A percentile compares a stretch with the other conserved stretches of the same genome.
phyloP scores from a whole-genome alignment of 2,113 vertebrate species.

The Crotalus tigris region DNA sequence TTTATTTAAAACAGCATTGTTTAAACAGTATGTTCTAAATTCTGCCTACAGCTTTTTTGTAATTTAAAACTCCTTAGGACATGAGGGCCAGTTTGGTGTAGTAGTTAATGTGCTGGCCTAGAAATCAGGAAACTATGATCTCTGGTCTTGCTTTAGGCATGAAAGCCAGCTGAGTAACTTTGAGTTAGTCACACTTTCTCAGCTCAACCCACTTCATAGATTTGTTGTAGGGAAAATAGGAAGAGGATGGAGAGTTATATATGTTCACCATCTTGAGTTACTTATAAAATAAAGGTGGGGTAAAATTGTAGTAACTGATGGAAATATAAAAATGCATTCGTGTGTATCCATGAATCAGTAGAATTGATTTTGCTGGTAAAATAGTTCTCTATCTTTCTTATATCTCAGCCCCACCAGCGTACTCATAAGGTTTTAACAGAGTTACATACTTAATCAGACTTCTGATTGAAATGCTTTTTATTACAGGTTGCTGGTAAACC shows the following conservation, averaged over 20 bases:
- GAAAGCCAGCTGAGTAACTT: too few species aligned
- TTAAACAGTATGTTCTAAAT: background rate
- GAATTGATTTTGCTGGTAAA: background rate
- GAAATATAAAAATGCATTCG: background rate
- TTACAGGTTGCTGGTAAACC: background rate
- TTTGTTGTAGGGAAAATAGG: too few species aligned
- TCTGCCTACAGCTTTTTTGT: background rate
- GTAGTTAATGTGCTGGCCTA: too few species aligned
- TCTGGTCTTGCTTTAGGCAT: too few species aligned
- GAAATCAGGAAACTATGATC: too few species aligned
- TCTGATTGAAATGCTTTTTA: background rate
- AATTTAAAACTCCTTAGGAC: background rate
- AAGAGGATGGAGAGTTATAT: too few species aligned
- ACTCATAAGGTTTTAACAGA: background rate
- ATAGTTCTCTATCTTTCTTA: background rate
- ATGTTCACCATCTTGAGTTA: too few species aligned
- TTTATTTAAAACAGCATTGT: background rate
- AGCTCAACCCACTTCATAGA: too few species aligned
- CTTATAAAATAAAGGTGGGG: too few species aligned
- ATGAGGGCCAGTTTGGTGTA: too few species aligned
- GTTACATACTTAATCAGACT: background rate
- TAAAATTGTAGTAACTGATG: background rate
- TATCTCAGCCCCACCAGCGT: background rate
- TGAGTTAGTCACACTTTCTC: too few species aligned
- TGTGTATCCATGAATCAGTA: background rate